Evolutionary conservation across 53 echinoderm and acorn worm species (phyloP), one percentile per base, ranked within the genome.

Genomic region (Echinarachnius parma): DNA sequence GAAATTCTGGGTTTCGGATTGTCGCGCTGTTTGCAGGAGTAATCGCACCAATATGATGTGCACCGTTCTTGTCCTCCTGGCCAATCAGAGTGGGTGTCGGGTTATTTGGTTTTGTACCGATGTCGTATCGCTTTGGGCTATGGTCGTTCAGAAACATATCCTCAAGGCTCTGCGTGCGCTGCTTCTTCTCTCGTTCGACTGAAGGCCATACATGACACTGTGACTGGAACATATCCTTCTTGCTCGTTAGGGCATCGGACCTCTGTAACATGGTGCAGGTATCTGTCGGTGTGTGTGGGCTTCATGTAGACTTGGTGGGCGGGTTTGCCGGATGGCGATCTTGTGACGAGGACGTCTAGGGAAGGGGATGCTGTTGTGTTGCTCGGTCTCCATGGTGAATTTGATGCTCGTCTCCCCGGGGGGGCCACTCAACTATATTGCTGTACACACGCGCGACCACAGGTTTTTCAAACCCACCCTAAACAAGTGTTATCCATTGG

Each of bases 261-360:
- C 82, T 31, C 28, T 81, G 62, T 20, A 81, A 66, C 25, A 78
- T n/a, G n/a, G n/a, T n/a, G n/a, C n/a, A n/a, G n/a, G n/a, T n/a
- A n/a, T n/a, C n/a, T n/a, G n/a, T n/a, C n/a, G n/a, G n/a, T n/a
- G n/a, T n/a, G n/a, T n/a, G n/a, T 70, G n/a, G 90, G 74, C 71
- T 85, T 81, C 16, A 78, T 61, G n/a, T 85, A 89, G 15, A 89
- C 78, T 45, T 78, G 72, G 2, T 46, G 63, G 24, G 85, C 71
- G 62, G 81, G 85, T 59, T 89, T 85, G 14, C 64, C 35, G 61
- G 85, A 85, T 4, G 85, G 60, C 32, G 23, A 4, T 32, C 62
- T 42, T 81, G 30, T 0, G 63, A 29, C 24, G 53, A 53, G 3
- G 53, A 69, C 30, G 33, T 53, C 9, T 69, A 53, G 1, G 75